phyloP scores from a whole-genome alignment of 2,888 invertebrate species.

The Hipparchia sbordonii region DNA sequence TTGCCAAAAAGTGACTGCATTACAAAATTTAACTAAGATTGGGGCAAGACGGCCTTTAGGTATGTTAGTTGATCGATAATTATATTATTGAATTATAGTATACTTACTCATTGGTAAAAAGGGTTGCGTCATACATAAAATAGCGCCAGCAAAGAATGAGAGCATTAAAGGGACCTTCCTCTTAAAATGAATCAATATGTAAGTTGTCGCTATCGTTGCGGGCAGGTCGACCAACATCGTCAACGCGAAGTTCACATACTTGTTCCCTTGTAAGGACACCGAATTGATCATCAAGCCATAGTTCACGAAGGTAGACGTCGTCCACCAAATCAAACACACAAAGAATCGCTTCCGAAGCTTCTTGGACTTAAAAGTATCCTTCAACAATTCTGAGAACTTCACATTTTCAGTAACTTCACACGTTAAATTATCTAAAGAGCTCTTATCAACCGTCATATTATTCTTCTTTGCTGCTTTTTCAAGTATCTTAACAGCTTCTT shows the following conservation, averaged over 20 bases:
- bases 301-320: conserved; percentile 89
- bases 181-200: conserved; percentile 79
- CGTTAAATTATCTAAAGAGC: conserved; percentile 52
- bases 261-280: conserved; percentile 88
- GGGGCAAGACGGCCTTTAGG: too few species aligned
- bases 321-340: conserved; percentile 72
- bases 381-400: conserved; percentile 51
- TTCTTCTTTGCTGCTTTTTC: conserved; percentile 82
- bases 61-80: too few species aligned
- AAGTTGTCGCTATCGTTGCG: conserved; percentile 78
- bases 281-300: conserved; percentile 90
- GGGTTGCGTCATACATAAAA: conserved; percentile 83
- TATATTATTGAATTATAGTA: background rate
- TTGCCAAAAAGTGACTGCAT: too few species aligned
- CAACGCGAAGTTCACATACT: conserved; percentile 88
- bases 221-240: conserved; percentile 83
- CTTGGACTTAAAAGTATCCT: conserved; percentile 61
- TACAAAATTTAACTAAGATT: too few species aligned
- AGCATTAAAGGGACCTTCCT: conserved; percentile 80
- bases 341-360: conserved; percentile 62
- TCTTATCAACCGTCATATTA: conserved; percentile 58
- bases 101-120: conserved; percentile 52
- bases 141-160: conserved; percentile 80
- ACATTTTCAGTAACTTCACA: conserved; percentile 51
- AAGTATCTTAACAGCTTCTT: conserved; percentile 85